Evolutionary conservation across 2,797 vertebrate species (phyloP).

Genomic region (Falco cherrug): DNA sequence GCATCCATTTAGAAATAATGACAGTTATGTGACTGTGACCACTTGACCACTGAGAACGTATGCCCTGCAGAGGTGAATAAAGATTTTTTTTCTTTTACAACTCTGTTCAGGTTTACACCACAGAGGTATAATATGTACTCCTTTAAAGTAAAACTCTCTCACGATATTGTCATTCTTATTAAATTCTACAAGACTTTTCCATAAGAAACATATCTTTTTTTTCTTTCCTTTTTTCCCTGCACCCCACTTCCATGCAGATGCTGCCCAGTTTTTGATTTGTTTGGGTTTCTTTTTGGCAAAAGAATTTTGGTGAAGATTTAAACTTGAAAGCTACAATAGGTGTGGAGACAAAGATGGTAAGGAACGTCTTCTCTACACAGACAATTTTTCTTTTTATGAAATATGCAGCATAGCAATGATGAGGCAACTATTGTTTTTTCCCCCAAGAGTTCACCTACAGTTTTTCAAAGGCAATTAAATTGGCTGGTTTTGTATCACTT

Average conservation of each 20-base stretch:
- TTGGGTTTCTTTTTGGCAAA: not conserved
- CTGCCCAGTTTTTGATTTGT: not conserved
- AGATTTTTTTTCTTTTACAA: not conserved
- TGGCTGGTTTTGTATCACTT: not conserved
- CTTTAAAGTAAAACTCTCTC: not conserved
- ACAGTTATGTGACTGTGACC: not conserved
- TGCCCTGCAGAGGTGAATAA: not conserved
- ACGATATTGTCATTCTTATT: not conserved
- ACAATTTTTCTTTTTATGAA: not conserved
- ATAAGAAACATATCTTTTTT: not conserved
- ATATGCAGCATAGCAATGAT: not conserved
- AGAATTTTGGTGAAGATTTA: not conserved
- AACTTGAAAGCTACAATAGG: not conserved
- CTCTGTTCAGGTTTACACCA: not conserved
- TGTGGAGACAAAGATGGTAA: not conserved
- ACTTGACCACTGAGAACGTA: not conserved
- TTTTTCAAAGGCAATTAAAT: not conserved
- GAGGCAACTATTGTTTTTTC: not conserved
- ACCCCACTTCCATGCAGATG: not conserved
- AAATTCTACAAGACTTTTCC: not conserved
- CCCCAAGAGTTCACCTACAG: not conserved
- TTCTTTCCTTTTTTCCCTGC: too few relatives aligned
- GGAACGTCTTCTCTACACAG: not conserved
- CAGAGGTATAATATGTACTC: not conserved
- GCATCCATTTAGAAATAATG: not conserved